Evolutionary conservation across 2,113 vertebrate genomes (phyloP), one percentile per base, ranked within the genome.

Genomic region (Rhynchomys soricoides): DNA sequence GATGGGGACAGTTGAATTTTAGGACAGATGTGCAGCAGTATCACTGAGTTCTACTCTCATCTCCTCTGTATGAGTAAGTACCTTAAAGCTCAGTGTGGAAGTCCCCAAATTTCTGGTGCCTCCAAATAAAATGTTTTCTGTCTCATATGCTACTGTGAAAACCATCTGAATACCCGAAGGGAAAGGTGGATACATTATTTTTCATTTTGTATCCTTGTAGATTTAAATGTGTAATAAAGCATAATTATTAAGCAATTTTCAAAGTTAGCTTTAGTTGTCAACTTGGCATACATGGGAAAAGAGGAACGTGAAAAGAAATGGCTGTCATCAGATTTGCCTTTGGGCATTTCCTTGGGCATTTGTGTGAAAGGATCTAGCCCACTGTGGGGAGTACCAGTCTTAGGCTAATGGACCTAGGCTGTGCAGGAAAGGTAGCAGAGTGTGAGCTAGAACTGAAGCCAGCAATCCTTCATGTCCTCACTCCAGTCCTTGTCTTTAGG

Each of bases 181-280:
- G 31, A 45, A 86, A 2, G 66, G 43, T n/a, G 13, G 74, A 75
- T 62, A 26, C 45, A 57, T 37, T 45, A 86, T 93, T 62, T 37
- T 50, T 1, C 34, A 37, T 89, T 91, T 86, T 71, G 96, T 26
- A 15, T 10, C 31, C 88, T 48, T 57, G 31, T 40, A 15, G 1
- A 75, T 95, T 93, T 66, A 70, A 90, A 52, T 77, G 45, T 11
- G 13, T 3, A 64, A 74, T 95, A 87, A 96, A 90, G 70, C 10
- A 4, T 43, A 83, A 90, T 75, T 48, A 77, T 75, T 88, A 93
- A 86, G 37, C 55, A 45, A 48, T 0, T 5, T 2, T 81, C 34
- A 50, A 48, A 37, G 77, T 37, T 79, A 79, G 48, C 8, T 52
- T 52, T 52, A 79, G 48, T 52, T 79, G 48, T 7, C 31, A 79